Percentiles rank a stretch among this genome's conserved stretches.
phyloP scores from a whole-genome alignment of 1,140 invertebrate genomes.

The Dreissena polymorpha region DNA sequence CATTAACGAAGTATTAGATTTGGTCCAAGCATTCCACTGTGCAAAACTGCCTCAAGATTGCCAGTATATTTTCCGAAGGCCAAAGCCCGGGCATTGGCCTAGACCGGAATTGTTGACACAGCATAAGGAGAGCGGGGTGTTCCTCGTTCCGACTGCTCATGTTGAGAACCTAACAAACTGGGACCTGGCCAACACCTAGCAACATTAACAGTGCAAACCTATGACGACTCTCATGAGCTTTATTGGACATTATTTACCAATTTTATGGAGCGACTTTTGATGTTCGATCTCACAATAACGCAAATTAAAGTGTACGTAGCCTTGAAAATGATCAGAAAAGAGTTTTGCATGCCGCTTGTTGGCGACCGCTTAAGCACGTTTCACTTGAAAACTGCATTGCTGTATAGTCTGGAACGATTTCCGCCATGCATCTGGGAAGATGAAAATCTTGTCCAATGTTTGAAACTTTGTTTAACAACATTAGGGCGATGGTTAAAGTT shows the following conservation, averaged over 20 bases:
- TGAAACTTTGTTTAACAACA: not conserved
- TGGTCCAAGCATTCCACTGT: not conserved
- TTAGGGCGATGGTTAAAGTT: not conserved
- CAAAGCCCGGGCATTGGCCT: not conserved
- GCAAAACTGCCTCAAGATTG: not conserved
- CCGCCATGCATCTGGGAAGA: not conserved
- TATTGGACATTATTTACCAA: not conserved
- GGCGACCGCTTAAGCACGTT: not conserved
- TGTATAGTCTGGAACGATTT: not conserved
- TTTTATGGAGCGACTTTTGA: not conserved
- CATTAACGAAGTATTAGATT: not conserved
- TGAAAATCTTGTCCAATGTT: not conserved
- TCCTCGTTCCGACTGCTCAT: not conserved
- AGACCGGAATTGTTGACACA: not conserved
- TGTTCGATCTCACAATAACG: not conserved
- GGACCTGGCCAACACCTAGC: too few species aligned
- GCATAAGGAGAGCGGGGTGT: not conserved
- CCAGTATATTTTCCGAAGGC: not conserved
- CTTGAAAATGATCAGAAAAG: not conserved
- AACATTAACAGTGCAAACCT: not conserved
- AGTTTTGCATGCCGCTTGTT: not conserved
- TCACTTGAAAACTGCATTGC: not conserved
- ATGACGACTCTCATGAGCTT: not conserved
- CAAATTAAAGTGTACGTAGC: not conserved
- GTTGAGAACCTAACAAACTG: not conserved